phyloP scores from a whole-genome alignment of 2,888 invertebrate species.

The Parapristionchus giblindavisi region DNA sequence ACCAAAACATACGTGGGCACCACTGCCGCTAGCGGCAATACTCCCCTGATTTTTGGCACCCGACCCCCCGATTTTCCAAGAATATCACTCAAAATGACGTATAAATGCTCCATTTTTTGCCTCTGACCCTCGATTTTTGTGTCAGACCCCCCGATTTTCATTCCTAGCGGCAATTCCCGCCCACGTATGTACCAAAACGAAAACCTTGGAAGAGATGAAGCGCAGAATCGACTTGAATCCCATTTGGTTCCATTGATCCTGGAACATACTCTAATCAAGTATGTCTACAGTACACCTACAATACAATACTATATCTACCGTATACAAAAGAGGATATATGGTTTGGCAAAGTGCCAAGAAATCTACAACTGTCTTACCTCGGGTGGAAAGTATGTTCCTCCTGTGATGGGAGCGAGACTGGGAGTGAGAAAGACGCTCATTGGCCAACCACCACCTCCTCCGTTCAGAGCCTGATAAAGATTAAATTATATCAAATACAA shows the following conservation, averaged over 20 bases:
- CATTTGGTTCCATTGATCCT: conserved; percentile 35
- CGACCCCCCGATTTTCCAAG: too few species aligned
- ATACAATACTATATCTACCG: background rate
- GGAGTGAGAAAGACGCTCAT: conserved; percentile 95
- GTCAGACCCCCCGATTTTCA: too few species aligned
- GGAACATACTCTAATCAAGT: background rate
- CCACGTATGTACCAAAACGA: conserved; percentile 2
- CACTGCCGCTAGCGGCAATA: conserved; percentile 2
- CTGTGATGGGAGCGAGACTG: conserved; percentile 84
- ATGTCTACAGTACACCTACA: background rate
- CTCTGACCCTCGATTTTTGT: too few species aligned
- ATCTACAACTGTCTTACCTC: conserved; percentile 71
- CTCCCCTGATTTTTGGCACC: background rate
- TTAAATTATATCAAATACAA: background rate
- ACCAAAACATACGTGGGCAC: too few species aligned
- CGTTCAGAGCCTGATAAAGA: conserved; percentile 71
- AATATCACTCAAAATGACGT: too few species aligned
- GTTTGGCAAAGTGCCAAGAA: background rate
- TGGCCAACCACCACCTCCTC: conserved; percentile 87
- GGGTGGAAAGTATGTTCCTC: conserved; percentile 91
- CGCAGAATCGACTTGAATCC: conserved; percentile 84
- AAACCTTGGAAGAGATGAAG: conserved; percentile 78
- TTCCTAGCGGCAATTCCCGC: background rate
- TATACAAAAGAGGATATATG: background rate
- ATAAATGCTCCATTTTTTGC: too few species aligned